These are phyloP conservation scores for Panthera leo DNA, from an alignment of 2,113 vertebrate genomes.

Conservation along the genomic window DNA sequence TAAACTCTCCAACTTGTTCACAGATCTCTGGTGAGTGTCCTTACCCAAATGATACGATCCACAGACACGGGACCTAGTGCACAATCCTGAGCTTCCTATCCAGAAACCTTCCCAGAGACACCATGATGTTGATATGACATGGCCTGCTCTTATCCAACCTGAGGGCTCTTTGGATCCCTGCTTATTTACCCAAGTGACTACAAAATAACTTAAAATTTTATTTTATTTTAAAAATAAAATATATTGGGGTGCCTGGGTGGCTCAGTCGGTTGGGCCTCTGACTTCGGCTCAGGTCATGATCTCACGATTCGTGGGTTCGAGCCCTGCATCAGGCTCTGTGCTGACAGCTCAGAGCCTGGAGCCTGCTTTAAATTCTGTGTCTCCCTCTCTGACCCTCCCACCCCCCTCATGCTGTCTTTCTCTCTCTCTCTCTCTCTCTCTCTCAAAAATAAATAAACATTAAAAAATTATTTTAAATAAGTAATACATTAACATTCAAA, in stretches of 20 bases:
- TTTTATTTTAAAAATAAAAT: not conserved
- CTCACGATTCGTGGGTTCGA: too few species aligned
- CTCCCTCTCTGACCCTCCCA: too few species aligned
- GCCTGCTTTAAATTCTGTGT: too few species aligned
- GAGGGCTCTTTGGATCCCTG: not conserved
- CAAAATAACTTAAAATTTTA: constrained; percentile 1
- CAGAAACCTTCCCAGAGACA: not conserved
- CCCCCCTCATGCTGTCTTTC: too few species aligned
- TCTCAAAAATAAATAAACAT: too few species aligned
- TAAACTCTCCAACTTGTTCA: not conserved
- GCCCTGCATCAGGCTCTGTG: too few species aligned
- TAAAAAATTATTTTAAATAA: not conserved
- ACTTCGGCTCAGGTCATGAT: too few species aligned
- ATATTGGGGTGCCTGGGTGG: too few species aligned
- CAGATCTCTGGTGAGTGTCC: not conserved
- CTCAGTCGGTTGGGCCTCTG: too few species aligned
- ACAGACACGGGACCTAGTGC: not conserved
- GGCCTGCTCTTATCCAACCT: not conserved
- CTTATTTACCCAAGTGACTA: constrained; percentile 28
- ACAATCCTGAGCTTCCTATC: not conserved
- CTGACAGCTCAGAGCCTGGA: too few species aligned
- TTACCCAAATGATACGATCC: not conserved
- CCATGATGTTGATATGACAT: not conserved
- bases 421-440: too few species aligned
- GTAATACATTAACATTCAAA: constrained; percentile 8